These are phyloP conservation scores for Achroia grisella DNA, from an alignment of 1,140 invertebrate species.

Conservation along the genomic window DNA sequence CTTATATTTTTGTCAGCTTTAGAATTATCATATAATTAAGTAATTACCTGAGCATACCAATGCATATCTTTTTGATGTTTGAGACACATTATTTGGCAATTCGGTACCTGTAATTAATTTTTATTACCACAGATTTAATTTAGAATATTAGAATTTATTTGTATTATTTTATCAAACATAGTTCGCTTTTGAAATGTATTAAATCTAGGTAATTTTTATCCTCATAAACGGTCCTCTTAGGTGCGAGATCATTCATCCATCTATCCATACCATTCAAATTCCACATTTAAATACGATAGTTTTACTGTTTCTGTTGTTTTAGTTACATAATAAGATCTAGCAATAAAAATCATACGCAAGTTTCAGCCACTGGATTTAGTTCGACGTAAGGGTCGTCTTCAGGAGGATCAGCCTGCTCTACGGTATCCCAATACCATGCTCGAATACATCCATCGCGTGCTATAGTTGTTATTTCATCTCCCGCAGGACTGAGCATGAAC, in stretches of 20 bases:
- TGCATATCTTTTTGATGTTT: conserved; percentile 63
- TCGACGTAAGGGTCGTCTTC: conserved; percentile 86
- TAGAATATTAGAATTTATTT: no score
- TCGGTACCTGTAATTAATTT: conserved; percentile 69
- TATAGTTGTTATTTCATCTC: conserved; percentile 76
- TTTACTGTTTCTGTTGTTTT: no score
- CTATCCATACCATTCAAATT: neutral
- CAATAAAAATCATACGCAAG: conserved; percentile 32
- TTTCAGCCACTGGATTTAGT: conserved; percentile 88
- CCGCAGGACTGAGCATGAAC: conserved; percentile 55
- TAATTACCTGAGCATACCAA: conserved; percentile 84
- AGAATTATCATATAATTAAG: neutral
- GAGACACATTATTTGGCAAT: conserved; percentile 64
- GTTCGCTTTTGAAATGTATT: no score
- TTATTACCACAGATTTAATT: no score
- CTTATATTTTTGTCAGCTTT: no score
- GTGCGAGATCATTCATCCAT: neutral
- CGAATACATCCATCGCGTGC: conserved; percentile 87
- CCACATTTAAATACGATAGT: no score
- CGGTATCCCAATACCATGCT: conserved; percentile 91
- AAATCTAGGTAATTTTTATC: no score
- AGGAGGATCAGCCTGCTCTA: conserved; percentile 85
- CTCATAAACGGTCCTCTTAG: no score
- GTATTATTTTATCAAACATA: no score
- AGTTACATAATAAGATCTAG: no score